A percentile compares a stretch with the other conserved stretches of the same genome.
Evolutionary conservation across 2,113 vertebrate species (phyloP).

Genomic region (Elgaria multicarinata): DNA sequence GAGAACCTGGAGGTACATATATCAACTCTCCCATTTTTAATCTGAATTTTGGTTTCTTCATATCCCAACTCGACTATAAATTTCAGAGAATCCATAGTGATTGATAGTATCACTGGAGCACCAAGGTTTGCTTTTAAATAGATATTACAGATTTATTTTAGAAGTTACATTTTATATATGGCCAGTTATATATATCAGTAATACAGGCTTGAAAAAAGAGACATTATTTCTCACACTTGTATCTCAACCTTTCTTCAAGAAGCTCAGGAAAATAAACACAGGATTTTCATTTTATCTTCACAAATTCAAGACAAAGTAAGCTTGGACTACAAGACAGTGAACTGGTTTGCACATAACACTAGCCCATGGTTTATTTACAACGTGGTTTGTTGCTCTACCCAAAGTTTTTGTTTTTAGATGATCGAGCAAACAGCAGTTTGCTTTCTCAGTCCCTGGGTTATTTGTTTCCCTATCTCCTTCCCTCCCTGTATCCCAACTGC

Average conservation of each 20-base stretch:
- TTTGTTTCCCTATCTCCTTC: no score
- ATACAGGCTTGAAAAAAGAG: neutral
- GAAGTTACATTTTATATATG: neutral
- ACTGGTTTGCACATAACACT: no score
- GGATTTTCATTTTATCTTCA: neutral
- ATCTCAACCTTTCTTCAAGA: neutral
- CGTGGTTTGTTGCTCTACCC: no score
- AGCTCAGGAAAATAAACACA: neutral
- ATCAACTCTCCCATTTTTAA: neutral
- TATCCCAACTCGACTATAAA: neutral
- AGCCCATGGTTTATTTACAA: no score
- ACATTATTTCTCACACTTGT: neutral
- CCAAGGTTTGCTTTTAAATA: neutral
- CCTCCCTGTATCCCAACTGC: no score
- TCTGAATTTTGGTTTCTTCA: neutral
- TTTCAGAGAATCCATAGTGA: neutral
- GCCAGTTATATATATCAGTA: neutral
- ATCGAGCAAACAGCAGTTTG: no score
- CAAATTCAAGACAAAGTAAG: neutral
- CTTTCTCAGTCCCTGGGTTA: no score
- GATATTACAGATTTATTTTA: neutral
- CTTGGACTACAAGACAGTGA: neutral
- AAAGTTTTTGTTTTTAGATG: no score
- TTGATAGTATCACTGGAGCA: neutral
- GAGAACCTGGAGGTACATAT: neutral